Evolutionary conservation across 2,113 vertebrate species (phyloP), one percentile per base, ranked within the genome.

Genomic region (Erinaceus europaeus): DNA sequence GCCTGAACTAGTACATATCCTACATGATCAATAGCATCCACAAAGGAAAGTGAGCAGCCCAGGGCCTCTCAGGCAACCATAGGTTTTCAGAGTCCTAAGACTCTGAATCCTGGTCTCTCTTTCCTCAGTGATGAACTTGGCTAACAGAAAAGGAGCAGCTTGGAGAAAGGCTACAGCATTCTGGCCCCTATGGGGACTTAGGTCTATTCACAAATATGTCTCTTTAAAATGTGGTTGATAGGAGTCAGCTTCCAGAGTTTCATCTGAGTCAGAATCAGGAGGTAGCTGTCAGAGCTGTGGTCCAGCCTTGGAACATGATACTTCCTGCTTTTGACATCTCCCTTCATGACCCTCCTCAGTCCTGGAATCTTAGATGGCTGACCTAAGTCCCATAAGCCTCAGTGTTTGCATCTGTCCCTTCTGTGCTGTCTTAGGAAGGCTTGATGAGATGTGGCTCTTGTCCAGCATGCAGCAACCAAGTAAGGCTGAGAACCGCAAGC

Each of bases 211-310:
- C 48, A 17, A 84, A 46, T 29, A 55, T 34, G 68, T 42, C 57
- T 76, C 36, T 61, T 34, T 9, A 68, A 62, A 15, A 67, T 42
- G n/a, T 64, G 36, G 32, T 57, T 77, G 78, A 77, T 32, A 73
- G 55, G 48, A 80, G 23, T 52, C 6, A 11, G 44, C 29, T 71
- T 61, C 10, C 44, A 83, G 64, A 74, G 46, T 44, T 25, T 69
- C 69, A 36, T 42, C 59, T 74, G 23, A 67, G 59, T 81, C 65
- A 83, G 86, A 80, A 86, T 75, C 68, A 74, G 68, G 11, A 36
- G 61, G 29, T 14, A 18, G 36, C 36, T 78, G 9, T 89, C 40
- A 53, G 32, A 84, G 42, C 65, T 57, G 76, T 86, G 62, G 48
- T 65, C n/a, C 44, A 72, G 11, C 38, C 23, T 59, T 55, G 29